phyloP scores from a whole-genome alignment of 2,113 vertebrate genomes.

The Lepidothrix coronata region DNA sequence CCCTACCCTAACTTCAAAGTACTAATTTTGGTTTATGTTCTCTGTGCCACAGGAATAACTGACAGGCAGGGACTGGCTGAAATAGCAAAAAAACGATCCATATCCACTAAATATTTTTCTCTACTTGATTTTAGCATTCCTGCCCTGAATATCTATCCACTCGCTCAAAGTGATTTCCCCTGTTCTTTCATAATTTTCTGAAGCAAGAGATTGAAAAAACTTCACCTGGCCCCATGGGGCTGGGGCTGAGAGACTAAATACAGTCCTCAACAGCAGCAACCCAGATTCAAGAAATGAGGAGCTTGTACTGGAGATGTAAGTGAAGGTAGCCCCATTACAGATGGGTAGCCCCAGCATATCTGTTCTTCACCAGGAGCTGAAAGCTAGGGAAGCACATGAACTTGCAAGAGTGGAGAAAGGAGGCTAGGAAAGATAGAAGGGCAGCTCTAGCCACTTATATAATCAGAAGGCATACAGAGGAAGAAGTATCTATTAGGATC shows the following conservation, averaged over 20 bases:
- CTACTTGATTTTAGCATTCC: background rate
- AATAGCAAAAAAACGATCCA: background rate
- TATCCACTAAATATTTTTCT: background rate
- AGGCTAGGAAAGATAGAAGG: background rate
- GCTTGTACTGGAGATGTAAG: background rate
- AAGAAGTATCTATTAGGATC: background rate
- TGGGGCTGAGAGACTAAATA: background rate
- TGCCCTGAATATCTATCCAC: background rate
- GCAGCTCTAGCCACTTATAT: background rate
- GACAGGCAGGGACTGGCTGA: background rate
- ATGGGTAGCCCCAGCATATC: background rate
- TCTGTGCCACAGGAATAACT: background rate
- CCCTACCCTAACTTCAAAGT: background rate
- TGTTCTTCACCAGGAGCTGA: background rate
- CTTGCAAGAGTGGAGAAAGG: background rate
- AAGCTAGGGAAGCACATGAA: background rate
- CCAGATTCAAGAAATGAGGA: background rate
- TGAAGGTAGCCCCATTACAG: background rate
- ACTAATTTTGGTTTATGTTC: background rate
- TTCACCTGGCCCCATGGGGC: background rate
- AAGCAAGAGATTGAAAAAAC: background rate
- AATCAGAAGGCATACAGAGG: background rate
- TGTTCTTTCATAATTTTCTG: background rate
- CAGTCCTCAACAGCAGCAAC: background rate
- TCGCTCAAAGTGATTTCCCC: background rate